Conservation (phyloP, 2,888 invertebrate genomes). For the Penaeus monodon region DNA sequence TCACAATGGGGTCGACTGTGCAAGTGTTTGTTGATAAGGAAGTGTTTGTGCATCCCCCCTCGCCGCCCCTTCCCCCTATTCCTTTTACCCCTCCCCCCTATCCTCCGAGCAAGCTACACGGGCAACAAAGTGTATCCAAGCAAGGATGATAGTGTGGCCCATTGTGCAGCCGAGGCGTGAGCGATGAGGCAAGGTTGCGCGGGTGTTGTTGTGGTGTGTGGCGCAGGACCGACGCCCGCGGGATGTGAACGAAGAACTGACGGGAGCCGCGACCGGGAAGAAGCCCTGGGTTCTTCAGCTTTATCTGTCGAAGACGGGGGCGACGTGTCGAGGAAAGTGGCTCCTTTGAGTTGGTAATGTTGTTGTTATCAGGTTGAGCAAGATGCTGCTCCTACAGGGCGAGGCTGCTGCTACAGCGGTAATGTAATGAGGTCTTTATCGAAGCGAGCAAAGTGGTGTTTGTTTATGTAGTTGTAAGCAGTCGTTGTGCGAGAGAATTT, state of each 20-base stretch:
- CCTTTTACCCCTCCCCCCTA: too few species aligned
- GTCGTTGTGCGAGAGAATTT: not conserved
- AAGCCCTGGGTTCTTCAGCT: too few species aligned
- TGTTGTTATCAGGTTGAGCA: too few species aligned
- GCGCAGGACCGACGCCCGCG: too few species aligned
- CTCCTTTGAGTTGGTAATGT: too few species aligned
- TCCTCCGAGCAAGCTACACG: not conserved
- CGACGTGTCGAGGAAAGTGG: too few species aligned
- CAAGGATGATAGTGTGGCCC: not conserved
- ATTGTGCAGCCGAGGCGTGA: not conserved
- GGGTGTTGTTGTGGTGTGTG: not conserved
- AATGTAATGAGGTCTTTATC: conserved; percentile 21
- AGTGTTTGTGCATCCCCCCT: conserved; percentile 15
- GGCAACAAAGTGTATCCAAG: conserved; percentile 23
- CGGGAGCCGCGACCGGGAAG: too few species aligned
- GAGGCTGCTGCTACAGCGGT: not conserved
- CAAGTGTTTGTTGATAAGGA: conserved; percentile 17
- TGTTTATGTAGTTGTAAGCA: conserved; percentile 2
- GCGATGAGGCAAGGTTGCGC: not conserved
- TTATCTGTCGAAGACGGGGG: too few species aligned
- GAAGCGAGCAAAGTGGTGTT: conserved; percentile 4
- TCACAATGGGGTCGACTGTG: not conserved
- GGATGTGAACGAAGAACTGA: too few species aligned
- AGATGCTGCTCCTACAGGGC: too few species aligned
- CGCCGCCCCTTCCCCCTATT: not conserved